Evolutionary conservation across 53 echinoderm and acorn worm genomes (phyloP).

Genomic region (Astropecten irregularis): DNA sequence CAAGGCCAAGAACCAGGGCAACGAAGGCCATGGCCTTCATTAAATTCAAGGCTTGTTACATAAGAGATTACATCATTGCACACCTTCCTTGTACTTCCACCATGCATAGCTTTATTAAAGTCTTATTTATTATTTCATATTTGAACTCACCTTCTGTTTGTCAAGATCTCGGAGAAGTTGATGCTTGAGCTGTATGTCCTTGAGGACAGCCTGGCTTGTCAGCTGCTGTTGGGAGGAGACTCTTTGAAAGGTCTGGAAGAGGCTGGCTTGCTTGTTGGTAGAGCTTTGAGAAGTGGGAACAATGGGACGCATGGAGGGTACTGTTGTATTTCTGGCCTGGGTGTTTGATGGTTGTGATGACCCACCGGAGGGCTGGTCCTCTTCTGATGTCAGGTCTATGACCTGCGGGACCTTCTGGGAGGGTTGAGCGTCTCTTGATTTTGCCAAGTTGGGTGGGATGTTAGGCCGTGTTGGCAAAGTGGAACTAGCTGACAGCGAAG

Average conservation of each 20-base stretch:
- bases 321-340: not conserved
- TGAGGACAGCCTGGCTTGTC: not conserved
- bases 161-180: slow-evolving; percentile 35
- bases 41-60: too few species aligned
- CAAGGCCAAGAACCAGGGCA: too few species aligned
- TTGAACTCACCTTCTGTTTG: slow-evolving; percentile 32
- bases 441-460: not conserved
- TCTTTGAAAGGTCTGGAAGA: slow-evolving; percentile 21
- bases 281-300: not conserved
- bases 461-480: too few species aligned
- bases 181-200: slow-evolving; percentile 25
- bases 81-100: too few species aligned
- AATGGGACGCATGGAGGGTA: not conserved
- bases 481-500: too few species aligned
- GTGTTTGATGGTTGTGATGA: not conserved
- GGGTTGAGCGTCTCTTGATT: not conserved
- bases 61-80: too few species aligned
- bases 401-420: too few species aligned
- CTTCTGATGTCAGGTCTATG: slow-evolving; percentile 17
- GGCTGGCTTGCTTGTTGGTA: not conserved
- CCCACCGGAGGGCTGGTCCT: not conserved
- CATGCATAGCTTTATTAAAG: too few species aligned
- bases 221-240: not conserved
- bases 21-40: too few species aligned
- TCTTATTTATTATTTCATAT: too few species aligned